These are phyloP conservation scores for Drosophila yakuba DNA, from an alignment of 1,140 invertebrate species.

Conservation along the genomic window DNA sequence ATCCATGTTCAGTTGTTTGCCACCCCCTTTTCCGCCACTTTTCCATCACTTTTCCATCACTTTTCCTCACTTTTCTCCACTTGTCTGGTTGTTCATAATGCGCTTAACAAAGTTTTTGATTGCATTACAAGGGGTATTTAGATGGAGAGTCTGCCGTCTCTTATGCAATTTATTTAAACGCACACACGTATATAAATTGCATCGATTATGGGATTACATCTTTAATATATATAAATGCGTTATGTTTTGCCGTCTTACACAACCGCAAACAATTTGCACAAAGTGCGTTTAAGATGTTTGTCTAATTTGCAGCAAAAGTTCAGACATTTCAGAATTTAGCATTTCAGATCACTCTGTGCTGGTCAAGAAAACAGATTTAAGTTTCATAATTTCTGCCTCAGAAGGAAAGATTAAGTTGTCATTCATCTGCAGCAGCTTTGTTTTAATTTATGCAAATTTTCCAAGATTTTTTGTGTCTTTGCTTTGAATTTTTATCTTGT, in stretches of 20 bases:
- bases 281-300: constrained; percentile 37
- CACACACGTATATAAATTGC: constrained; percentile 62
- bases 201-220: constrained; percentile 67
- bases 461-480: constrained; percentile 33
- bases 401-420: constrained; percentile 45
- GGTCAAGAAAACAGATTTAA: constrained; percentile 37
- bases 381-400: constrained; percentile 35
- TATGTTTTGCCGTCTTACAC: constrained; percentile 23
- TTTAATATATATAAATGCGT: background rate
- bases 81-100: constrained; percentile 46
- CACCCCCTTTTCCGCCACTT: background rate
- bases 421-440: constrained; percentile 38
- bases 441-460: constrained; percentile 76
- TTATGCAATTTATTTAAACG: constrained; percentile 73
- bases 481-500: constrained; percentile 55
- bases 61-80: constrained; percentile 21
- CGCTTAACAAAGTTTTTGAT: constrained; percentile 77
- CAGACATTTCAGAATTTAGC: background rate
- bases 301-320: constrained; percentile 32
- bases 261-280: constrained; percentile 46
- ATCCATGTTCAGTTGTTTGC: constrained; percentile 54
- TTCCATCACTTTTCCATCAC: constrained; percentile 6
- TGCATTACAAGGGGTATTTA: constrained; percentile 66
- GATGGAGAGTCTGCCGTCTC: constrained; percentile 16
- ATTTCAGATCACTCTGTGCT: background rate